phyloP scores from a whole-genome alignment of 2,888 invertebrate species.

The Apotomis betuletana region DNA sequence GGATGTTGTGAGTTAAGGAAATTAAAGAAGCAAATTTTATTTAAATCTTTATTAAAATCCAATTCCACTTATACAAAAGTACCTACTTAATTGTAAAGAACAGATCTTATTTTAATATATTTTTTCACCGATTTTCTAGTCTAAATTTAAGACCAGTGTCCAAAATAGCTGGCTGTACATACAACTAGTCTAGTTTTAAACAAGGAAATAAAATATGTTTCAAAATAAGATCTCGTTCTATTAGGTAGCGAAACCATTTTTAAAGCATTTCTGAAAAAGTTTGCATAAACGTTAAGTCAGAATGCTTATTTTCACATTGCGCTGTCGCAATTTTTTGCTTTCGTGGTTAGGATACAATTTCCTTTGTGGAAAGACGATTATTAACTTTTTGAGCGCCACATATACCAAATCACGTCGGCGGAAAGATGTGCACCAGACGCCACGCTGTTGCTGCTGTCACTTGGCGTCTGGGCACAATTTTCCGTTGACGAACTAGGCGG shows the following conservation, averaged over 20 bases:
- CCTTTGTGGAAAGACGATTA: too few species aligned
- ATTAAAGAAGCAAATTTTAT: constrained; percentile 6
- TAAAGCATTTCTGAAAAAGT: neutral
- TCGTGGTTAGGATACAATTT: too few species aligned
- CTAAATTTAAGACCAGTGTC: constrained; percentile 24
- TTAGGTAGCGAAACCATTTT: neutral
- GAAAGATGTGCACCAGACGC: too few species aligned
- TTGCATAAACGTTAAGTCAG: neutral
- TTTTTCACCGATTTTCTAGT: constrained; percentile 17
- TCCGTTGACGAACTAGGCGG: too few species aligned
- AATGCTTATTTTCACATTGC: neutral
- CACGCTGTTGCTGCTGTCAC: too few species aligned
- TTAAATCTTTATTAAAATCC: constrained; percentile 35
- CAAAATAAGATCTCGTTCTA: constrained; percentile 24
- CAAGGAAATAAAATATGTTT: neutral
- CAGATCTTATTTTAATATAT: constrained; percentile 25
- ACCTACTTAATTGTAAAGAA: constrained; percentile 25
- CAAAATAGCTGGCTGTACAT: neutral
- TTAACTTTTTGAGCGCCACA: too few species aligned
- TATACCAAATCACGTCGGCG: too few species aligned
- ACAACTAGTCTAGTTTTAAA: constrained; percentile 2
- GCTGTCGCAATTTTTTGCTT: neutral
- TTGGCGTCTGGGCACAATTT: too few species aligned
- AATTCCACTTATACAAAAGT: constrained; percentile 37
- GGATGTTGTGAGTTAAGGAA: neutral